phyloP scores from a whole-genome alignment of 2,888 invertebrate genomes.

The Lepetodrilus schrolli region DNA sequence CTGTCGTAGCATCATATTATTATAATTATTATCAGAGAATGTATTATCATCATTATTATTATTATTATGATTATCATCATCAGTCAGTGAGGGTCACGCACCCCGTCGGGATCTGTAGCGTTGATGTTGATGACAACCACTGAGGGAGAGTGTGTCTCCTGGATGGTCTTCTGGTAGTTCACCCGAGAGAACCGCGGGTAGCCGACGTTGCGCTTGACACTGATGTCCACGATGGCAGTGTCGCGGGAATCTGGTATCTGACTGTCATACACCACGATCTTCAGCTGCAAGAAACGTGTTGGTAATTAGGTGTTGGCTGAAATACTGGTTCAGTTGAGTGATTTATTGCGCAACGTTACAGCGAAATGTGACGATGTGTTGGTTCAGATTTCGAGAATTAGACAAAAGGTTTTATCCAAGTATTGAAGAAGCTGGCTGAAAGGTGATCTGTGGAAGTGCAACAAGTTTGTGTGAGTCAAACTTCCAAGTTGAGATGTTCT shows the following conservation, averaged over 20 bases:
- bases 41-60: no score
- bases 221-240: slow-evolving; percentile 50
- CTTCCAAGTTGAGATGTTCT: no score
- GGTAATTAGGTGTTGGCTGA: no score
- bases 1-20: background rate
- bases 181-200: slow-evolving; percentile 51
- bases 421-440: no score
- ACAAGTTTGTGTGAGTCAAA: no score
- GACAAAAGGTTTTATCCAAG: no score
- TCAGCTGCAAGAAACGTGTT: slow-evolving; percentile 49
- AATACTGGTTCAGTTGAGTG: no score
- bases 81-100: slow-evolving; percentile 38
- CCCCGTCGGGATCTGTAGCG: slow-evolving; percentile 66
- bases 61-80: background rate
- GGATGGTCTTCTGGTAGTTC: slow-evolving; percentile 43
- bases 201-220: slow-evolving; percentile 46
- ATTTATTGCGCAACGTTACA: no score
- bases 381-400: no score
- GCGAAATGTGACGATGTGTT: no score
- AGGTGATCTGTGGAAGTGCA: no score
- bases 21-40: background rate
- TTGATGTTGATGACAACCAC: slow-evolving; percentile 44
- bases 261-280: slow-evolving; percentile 58
- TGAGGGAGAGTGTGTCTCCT: slow-evolving; percentile 45
- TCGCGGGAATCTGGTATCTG: slow-evolving; percentile 50